phyloP scores from a whole-genome alignment of 2,797 vertebrate species.

The Oreochromis grahami region DNA sequence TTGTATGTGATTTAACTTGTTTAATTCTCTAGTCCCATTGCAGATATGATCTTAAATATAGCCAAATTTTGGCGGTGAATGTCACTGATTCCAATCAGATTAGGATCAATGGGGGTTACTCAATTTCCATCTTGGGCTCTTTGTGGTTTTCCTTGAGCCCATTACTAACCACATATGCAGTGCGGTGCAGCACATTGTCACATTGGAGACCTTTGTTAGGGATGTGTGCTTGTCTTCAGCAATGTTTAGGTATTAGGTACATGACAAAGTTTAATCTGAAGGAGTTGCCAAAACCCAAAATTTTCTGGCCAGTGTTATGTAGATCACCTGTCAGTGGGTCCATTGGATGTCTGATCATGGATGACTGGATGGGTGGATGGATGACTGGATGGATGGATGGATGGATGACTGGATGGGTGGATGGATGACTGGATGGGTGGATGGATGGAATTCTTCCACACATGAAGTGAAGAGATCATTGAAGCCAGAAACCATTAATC shows the following conservation, averaged over 20 bases:
- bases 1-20: background rate
- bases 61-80: background rate
- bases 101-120: background rate
- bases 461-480: background rate
- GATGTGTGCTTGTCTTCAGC: background rate
- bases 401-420: background rate
- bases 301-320: background rate
- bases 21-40: background rate
- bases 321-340: background rate
- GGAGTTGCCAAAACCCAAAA: background rate
- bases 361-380: background rate
- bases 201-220: background rate
- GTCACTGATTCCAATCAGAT: background rate
- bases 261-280: background rate
- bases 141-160: background rate
- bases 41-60: background rate
- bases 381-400: background rate
- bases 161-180: background rate
- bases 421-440: background rate
- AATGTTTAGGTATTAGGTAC: background rate
- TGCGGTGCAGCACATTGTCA: background rate
- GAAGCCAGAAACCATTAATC: slow-evolving; percentile 40
- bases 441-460: background rate
- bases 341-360: background rate
- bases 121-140: background rate